Evolutionary conservation across 2,888 invertebrate genomes (phyloP), one percentile per base, ranked within the genome.

Genomic region (Patella depressa): DNA sequence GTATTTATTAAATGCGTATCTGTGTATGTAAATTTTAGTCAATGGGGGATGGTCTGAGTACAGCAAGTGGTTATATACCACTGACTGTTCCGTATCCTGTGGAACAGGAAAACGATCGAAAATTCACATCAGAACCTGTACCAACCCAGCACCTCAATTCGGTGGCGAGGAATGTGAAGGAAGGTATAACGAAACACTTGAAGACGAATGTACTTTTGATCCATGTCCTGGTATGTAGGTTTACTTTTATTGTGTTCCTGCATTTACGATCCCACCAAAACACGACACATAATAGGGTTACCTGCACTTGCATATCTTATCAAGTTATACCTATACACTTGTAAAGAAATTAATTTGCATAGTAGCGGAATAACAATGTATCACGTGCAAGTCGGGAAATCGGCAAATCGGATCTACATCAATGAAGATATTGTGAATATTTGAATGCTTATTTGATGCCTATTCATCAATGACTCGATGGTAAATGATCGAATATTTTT

Each of bases 21-120:
- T 15, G n/a, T 19, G 59, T 17, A 14, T n/a, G 34, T n/a, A 53
- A 53, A 12, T 74, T 65, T 3, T 29, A 75, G 75, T 75, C 24
- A 71, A 75, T 71, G 75, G 75, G 17, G 71, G 75, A 11, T 74
- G 74, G 75, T 53, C 69, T 17, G 70, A 14, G 53, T 75, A 34
- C 65, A 45, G 70, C 17, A 55, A 17, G 24, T 75, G 75, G 75
- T 53, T 53, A 15, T 24, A 53, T 24, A 53, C n/a, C 15, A 71
- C 17, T 3, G 65, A 57, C 14, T 75, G 75, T 55, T 54, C 70
- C 17, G 75, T 70, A 19, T 17, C 71, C 15, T 75, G 75, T 70
- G 75, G 70, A 14, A 45, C 53, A 2, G 75, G 71, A 24, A 71
- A 34, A 2, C 19, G 45, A 17, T 24, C 34, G 53, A 54, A 75